These are phyloP conservation scores for Bucco capensis DNA, from an alignment of 2,113 vertebrate species.

Conservation along the genomic window DNA sequence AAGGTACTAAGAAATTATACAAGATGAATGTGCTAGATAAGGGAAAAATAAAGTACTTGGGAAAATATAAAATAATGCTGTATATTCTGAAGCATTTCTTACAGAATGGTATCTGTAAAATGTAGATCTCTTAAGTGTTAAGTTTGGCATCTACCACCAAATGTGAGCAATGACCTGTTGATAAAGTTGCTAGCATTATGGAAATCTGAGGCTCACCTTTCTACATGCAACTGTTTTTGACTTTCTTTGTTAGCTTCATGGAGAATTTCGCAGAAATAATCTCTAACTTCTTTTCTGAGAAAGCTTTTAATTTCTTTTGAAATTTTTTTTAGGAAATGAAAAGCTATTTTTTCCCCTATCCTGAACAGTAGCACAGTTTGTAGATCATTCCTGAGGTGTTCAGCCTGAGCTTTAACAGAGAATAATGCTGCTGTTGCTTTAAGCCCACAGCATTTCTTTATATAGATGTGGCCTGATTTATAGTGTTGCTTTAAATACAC, in stretches of 20 bases:
- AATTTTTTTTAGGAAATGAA: neutral
- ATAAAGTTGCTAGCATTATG: neutral
- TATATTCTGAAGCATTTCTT: neutral
- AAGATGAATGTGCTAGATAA: neutral
- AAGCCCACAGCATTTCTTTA: slow-evolving; percentile 9
- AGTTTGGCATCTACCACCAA: neutral
- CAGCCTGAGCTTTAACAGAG: neutral
- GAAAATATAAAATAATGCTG: neutral
- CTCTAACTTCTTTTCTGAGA: neutral
- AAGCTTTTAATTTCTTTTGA: neutral
- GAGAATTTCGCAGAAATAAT: neutral
- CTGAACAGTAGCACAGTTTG: neutral
- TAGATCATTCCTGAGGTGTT: neutral
- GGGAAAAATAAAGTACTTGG: neutral
- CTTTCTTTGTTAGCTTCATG: neutral
- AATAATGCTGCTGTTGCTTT: neutral
- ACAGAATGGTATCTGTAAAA: neutral
- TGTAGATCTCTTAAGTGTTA: neutral
- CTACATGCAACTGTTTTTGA: neutral
- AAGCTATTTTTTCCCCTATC: neutral
- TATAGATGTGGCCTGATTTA: slow-evolving; percentile 22
- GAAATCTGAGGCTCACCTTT: neutral
- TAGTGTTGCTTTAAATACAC: slow-evolving; percentile 50
- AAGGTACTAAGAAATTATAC: neutral
- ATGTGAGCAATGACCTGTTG: neutral